These are phyloP conservation scores for Murina feae DNA, from an alignment of 2,113 vertebrate genomes.

Conservation along the genomic window DNA sequence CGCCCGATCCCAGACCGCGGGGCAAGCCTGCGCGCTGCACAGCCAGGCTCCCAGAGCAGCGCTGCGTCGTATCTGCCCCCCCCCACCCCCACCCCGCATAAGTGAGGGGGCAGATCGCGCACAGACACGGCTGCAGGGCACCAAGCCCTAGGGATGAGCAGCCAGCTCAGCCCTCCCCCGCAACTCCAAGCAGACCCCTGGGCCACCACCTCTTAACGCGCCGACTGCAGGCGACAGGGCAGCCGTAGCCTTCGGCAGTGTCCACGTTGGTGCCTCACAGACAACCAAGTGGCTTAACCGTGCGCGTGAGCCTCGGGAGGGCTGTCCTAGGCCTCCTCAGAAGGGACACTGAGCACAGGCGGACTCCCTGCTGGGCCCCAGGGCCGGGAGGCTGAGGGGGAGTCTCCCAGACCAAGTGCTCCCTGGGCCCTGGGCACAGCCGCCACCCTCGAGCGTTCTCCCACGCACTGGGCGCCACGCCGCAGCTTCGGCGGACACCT, in stretches of 20 bases:
- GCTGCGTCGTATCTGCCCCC: neutral
- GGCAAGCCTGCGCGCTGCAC: too few species aligned
- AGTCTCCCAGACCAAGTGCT: too few species aligned
- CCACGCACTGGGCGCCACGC: rapidly evolving
- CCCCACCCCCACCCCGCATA: too few species aligned
- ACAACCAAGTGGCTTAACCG: rapidly evolving
- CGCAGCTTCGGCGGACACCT: rapidly evolving
- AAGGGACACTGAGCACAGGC: neutral
- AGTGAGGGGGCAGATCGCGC: rapidly evolving
- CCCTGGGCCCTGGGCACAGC: neutral
- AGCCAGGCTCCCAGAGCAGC: too few species aligned
- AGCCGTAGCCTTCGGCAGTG: rapidly evolving
- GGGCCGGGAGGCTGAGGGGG: neutral
- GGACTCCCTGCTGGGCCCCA: rapidly evolving
- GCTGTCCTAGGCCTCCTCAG: neutral
- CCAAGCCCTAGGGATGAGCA: rapidly evolving
- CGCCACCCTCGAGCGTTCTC: rapidly evolving
- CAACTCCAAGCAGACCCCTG: neutral
- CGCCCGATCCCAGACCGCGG: rapidly evolving
- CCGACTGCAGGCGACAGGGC: rapidly evolving
- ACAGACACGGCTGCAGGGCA: neutral
- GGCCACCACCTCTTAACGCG: neutral
- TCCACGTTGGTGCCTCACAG: rapidly evolving
- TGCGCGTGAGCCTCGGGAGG: rapidly evolving
- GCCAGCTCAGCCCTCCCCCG: neutral